A percentile compares a stretch with the other conserved stretches of the same genome.
These are phyloP conservation scores for Andricus quercusramuli DNA, from an alignment of 2,888 invertebrate species.

Conservation along the genomic window DNA sequence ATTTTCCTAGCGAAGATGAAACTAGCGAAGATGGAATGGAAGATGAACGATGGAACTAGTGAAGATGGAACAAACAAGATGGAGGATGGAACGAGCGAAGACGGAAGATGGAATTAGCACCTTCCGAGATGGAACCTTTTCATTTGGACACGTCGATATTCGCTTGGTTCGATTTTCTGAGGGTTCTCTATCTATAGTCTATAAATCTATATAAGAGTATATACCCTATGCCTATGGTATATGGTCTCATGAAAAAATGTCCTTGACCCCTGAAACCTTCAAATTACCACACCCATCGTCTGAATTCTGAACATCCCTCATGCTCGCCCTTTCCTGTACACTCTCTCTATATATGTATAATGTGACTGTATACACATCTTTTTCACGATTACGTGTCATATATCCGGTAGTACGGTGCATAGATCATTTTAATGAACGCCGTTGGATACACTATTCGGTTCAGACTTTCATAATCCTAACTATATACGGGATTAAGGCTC, in stretches of 20 bases:
- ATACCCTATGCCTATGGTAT: not conserved
- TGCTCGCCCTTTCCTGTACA: slow-evolving; percentile 2
- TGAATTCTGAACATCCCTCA: slow-evolving; percentile 15
- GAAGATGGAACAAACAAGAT: too few relatives aligned
- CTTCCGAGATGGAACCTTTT: too few relatives aligned
- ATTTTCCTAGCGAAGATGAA: too few relatives aligned
- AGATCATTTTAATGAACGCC: slow-evolving; percentile 40
- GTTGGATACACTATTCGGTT: slow-evolving; percentile 19
- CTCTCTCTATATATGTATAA: too few relatives aligned
- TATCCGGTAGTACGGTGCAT: slow-evolving; percentile 25
- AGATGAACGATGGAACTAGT: too few relatives aligned
- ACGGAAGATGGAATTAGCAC: too few relatives aligned
- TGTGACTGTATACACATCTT: slow-evolving; percentile 1
- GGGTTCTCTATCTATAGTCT: too few relatives aligned
- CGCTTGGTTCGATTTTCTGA: not conserved
- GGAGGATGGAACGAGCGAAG: too few relatives aligned
- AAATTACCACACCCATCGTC: slow-evolving; percentile 40
- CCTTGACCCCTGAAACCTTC: slow-evolving; percentile 33
- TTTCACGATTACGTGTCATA: slow-evolving; percentile 36
- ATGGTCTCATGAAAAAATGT: slow-evolving; percentile 1
- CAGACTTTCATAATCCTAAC: slow-evolving; percentile 32
- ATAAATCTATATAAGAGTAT: too few relatives aligned
- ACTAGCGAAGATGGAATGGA: too few relatives aligned
- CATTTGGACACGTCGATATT: too few relatives aligned
- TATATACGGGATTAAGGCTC: slow-evolving; percentile 29